Evolutionary conservation across 2,113 vertebrate genomes (phyloP).

Genomic region (Picathartes gymnocephalus): DNA sequence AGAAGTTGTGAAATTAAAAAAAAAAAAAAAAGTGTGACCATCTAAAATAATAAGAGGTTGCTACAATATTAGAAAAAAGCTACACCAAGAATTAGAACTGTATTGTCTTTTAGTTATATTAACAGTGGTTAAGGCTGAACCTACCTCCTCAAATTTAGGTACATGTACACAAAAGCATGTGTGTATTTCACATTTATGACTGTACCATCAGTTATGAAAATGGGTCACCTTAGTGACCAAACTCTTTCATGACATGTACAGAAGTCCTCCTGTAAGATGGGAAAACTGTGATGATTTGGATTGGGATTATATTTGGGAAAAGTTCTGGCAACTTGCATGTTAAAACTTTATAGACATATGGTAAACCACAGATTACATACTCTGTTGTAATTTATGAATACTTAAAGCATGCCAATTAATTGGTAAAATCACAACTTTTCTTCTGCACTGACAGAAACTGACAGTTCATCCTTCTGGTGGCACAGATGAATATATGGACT

Average conservation of each 20-base stretch:
- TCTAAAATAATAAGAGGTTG: not conserved
- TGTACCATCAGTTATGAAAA: not conserved
- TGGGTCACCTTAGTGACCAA: not conserved
- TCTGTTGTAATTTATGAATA: not conserved
- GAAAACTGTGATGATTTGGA: not conserved
- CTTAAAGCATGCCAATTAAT: not conserved
- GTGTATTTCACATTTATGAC: not conserved
- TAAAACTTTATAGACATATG: not conserved
- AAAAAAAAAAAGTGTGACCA: not conserved
- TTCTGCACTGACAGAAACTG: not conserved
- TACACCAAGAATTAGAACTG: not conserved
- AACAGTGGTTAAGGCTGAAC: not conserved
- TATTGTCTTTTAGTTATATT: not conserved
- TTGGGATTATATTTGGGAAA: not conserved
- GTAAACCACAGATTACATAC: not conserved
- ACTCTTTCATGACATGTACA: not conserved
- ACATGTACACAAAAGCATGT: not conserved
- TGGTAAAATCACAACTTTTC: not conserved
- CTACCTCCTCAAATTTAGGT: not conserved
- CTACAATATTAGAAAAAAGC: not conserved
- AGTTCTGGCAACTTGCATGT: not conserved
- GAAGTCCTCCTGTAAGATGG: not conserved
- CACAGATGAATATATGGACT: not conserved
- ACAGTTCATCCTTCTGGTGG: not conserved
- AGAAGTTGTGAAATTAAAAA: not conserved